Percentiles rank a stretch among this genome's conserved stretches.
Evolutionary conservation across 2,797 vertebrate genomes (phyloP).

Genomic region (Xenopus petersii): DNA sequence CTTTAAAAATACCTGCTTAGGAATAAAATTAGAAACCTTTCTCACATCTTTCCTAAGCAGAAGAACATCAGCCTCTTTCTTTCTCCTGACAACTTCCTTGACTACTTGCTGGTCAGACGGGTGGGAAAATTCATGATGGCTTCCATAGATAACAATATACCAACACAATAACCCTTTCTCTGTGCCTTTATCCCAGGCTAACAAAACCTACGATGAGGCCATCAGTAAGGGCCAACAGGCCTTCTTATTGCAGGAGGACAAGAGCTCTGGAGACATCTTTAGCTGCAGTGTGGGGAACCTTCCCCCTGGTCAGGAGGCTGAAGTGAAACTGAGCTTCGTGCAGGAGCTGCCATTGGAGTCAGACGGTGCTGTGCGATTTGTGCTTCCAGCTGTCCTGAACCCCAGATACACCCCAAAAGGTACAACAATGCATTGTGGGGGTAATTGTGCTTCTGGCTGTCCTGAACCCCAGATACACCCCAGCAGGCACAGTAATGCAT

Average conservation of each 20-base stretch:
- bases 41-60: no score
- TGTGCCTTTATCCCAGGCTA: slow-evolving; percentile 43
- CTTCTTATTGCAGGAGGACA: slow-evolving; percentile 74
- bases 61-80: no score
- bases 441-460: not conserved
- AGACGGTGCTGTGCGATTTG: slow-evolving; percentile 70
- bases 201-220: slow-evolving; percentile 50
- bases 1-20: no score
- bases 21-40: no score
- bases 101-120: no score
- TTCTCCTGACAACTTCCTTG: no score
- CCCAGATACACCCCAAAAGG: slow-evolving; percentile 54
- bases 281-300: slow-evolving; percentile 68
- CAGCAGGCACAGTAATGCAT: no score
- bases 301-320: slow-evolving; percentile 66
- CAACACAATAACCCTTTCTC: not conserved
- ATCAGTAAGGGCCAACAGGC: slow-evolving; percentile 58
- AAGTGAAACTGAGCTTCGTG: slow-evolving; percentile 72
- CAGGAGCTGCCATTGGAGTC: slow-evolving; percentile 75
- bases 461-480: no score
- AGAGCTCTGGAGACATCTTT: slow-evolving; percentile 69
- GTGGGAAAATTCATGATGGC: no score
- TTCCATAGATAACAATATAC: no score
- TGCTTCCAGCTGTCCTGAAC: slow-evolving; percentile 29
- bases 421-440: slow-evolving; percentile 45